These are phyloP conservation scores for Mycetomoellerius zeteki DNA, from an alignment of 1,140 invertebrate species.

Conservation along the genomic window DNA sequence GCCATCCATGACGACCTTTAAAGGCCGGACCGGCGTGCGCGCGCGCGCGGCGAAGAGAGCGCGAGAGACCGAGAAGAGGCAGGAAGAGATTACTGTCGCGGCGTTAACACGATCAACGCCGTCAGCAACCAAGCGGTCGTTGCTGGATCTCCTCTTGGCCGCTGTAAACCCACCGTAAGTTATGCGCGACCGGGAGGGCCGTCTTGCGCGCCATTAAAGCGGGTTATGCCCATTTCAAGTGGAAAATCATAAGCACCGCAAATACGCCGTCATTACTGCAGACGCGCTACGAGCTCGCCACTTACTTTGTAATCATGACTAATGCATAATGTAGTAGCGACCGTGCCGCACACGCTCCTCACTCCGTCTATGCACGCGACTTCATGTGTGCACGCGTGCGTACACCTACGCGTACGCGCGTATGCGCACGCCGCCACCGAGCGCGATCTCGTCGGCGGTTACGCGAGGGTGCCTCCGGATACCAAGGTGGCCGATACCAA, in stretches of 20 bases:
- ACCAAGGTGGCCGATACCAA: background rate
- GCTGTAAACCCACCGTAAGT: constrained; percentile 77
- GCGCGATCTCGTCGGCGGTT: constrained; percentile 28
- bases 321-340: constrained; percentile 82
- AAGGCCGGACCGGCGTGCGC: constrained; percentile 54
- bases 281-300: constrained; percentile 79
- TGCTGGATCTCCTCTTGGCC: constrained; percentile 26
- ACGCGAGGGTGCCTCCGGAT: background rate
- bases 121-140: constrained; percentile 53
- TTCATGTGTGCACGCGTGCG: constrained; percentile 8
- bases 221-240: constrained; percentile 83
- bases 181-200: constrained; percentile 75
- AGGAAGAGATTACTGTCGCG: constrained; percentile 70
- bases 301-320: constrained; percentile 84
- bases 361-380: constrained; percentile 30
- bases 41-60: background rate
- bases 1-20: constrained; percentile 68
- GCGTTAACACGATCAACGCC: constrained; percentile 73
- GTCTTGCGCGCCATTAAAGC: constrained; percentile 78
- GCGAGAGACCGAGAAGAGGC: constrained; percentile 43
- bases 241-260: constrained; percentile 83
- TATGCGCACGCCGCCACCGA: background rate
- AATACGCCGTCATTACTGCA: constrained; percentile 81
- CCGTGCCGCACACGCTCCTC: constrained; percentile 40
- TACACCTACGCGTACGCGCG: background rate